Base-by-base conservation (phyloP, 2,113 vertebrate species). In the Bucco capensis region DNA sequence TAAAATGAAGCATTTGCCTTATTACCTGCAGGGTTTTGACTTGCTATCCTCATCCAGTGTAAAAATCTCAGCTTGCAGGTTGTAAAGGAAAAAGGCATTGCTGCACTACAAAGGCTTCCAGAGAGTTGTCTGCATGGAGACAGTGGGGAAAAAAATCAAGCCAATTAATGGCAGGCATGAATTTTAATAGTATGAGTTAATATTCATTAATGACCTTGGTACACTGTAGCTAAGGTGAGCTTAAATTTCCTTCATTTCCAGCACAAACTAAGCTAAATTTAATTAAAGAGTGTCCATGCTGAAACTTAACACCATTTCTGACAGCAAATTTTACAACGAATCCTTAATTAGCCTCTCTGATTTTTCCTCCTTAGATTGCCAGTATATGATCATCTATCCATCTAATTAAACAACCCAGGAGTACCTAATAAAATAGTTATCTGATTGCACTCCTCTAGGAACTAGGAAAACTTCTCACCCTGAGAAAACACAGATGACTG, bases 141-240 rank as follows among this genome's bases (percentile, higher is more conserved):
- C 66, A 89, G 44, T 37, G 12, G 49, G 75, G 35, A 53, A 89
- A 64, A 89, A 64, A 91, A 50, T 37, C 62, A 69, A 82, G 50
- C 22, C 67, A 87, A 79, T 72, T 33, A 94, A 44, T 31, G 49
- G 33, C 82, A 89, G 46, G 16, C 74, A 85, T 49, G 19, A 78
- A 75, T 82, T 71, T 74, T 60, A n/a, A 65, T 84, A 87, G 53
- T n/a, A 82, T 15, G 49, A 75, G 57, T 82, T 91, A 87, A 89
- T 69, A 87, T 9, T 19, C 58, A 83, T 84, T 69, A 37, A 54
- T 78, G 79, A 85, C 90, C 94, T 79, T 44, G 28, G 49, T 40
- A 72, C 46, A n/a, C 33, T 92, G 82, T 65, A 75, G 53, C 49
- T 77, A 60, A 0, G 0, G 57, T 49, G 67, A 86, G 70, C 53